phyloP scores from a whole-genome alignment of 2,113 vertebrate genomes.

The Myocastor coypus region DNA sequence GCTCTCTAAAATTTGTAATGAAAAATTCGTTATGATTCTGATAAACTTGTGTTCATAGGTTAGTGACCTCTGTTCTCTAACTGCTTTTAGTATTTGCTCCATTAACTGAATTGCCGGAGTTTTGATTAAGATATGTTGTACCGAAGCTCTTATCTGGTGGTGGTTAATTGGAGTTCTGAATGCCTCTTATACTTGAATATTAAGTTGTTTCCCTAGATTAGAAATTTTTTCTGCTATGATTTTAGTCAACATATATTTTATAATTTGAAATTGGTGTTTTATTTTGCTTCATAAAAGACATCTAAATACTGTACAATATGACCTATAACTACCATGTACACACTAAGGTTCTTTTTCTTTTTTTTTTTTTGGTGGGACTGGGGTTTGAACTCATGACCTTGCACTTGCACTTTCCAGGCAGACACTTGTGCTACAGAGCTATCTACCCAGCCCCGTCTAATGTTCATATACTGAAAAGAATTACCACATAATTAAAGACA shows the following conservation, averaged over 20 bases:
- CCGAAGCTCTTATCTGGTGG: background rate
- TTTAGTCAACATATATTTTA: background rate
- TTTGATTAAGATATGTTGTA: background rate
- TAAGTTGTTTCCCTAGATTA: background rate
- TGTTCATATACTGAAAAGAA: background rate
- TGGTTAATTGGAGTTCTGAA: background rate
- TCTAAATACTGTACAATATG: slow-evolving; percentile 3
- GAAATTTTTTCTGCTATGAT: background rate
- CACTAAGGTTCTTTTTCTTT: background rate
- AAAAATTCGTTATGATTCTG: background rate
- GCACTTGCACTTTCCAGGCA: too few relatives aligned
- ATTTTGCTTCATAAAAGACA: background rate
- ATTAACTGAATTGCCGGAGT: background rate
- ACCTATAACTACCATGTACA: background rate
- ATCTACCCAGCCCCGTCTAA: background rate
- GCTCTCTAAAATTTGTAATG: background rate
- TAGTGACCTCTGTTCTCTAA: background rate
- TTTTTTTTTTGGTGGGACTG: too few relatives aligned
- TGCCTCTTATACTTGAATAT: background rate
- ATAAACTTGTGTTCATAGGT: background rate
- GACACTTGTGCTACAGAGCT: too few relatives aligned
- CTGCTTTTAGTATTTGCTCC: background rate
- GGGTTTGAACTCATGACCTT: too few relatives aligned
- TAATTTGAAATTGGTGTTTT: background rate
- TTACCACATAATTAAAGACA: background rate